Evolutionary conservation across 2,888 invertebrate species (phyloP).

Genomic region (Tryphoninae sp.): DNA sequence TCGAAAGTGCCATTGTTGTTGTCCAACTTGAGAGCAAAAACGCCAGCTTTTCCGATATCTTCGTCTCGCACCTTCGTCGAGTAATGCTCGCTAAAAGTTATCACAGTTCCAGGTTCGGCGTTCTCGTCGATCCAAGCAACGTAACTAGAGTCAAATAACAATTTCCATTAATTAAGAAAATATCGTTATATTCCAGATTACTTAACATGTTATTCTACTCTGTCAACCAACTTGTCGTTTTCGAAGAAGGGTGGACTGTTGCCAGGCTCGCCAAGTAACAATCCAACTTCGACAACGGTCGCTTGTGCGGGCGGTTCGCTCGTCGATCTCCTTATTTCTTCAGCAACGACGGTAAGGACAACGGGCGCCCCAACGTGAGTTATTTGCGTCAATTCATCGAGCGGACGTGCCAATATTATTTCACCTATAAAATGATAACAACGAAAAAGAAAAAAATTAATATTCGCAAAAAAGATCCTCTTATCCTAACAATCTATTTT

Average conservation of each 20-base stretch:
- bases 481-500: too few species aligned
- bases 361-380: slow-evolving; percentile 93
- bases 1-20: slow-evolving; percentile 95
- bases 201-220: too few species aligned
- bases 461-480: too few species aligned
- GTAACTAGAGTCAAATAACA: slow-evolving; percentile 83
- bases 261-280: slow-evolving; percentile 90
- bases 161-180: slow-evolving; percentile 15
- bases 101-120: slow-evolving; percentile 89
- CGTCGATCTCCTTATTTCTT: slow-evolving; percentile 89
- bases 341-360: slow-evolving; percentile 91
- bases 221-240: slow-evolving; percentile 85
- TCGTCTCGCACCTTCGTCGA: slow-evolving; percentile 89
- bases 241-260: slow-evolving; percentile 91
- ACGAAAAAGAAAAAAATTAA: too few species aligned
- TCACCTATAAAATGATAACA: slow-evolving; percentile 83
- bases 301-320: slow-evolving; percentile 91
- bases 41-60: slow-evolving; percentile 91
- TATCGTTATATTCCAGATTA: neutral
- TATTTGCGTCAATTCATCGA: slow-evolving; percentile 90
- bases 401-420: slow-evolving; percentile 86
- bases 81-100: slow-evolving; percentile 88
- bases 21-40: slow-evolving; percentile 89
- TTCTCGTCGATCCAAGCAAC: slow-evolving; percentile 91
- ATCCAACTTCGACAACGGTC: slow-evolving; percentile 91